Conservation (phyloP, 2,888 invertebrate species). For the Corbicula japonica region DNA sequence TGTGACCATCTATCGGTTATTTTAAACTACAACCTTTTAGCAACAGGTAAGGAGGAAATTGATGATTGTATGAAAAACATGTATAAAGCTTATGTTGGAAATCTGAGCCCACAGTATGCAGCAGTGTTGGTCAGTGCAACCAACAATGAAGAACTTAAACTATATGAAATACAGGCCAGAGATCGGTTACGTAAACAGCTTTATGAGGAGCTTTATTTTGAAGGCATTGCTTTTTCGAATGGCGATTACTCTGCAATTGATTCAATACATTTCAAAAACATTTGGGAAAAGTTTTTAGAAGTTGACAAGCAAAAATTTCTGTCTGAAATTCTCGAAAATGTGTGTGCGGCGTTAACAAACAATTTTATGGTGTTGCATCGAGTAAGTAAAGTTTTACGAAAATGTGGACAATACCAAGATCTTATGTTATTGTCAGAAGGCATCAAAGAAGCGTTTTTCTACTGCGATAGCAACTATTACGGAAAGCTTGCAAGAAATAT, state of each 20-base stretch:
- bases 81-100: constrained; percentile 80
- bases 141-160: constrained; percentile 69
- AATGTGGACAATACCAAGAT: constrained; percentile 83
- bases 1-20: constrained; percentile 71
- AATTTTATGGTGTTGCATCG: constrained; percentile 80
- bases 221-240: constrained; percentile 74
- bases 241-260: constrained; percentile 70
- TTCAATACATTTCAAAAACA: constrained; percentile 63
- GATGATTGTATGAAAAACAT: constrained; percentile 79
- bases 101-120: constrained; percentile 74
- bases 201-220: constrained; percentile 74
- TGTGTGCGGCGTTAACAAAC: constrained; percentile 76
- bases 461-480: constrained; percentile 76
- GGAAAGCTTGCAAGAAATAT: constrained; percentile 71
- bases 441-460: constrained; percentile 74
- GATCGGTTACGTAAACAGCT: constrained; percentile 75
- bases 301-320: constrained; percentile 72
- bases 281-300: constrained; percentile 75
- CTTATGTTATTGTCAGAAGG: constrained; percentile 81
- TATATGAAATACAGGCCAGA: constrained; percentile 72
- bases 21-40: constrained; percentile 78
- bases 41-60: constrained; percentile 76
- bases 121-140: constrained; percentile 81
- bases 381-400: constrained; percentile 77
- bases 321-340: constrained; percentile 74